Percentiles rank a stretch among this genome's conserved stretches.
These are phyloP conservation scores for Caenorhabditis plicata DNA, from an alignment of 2,888 invertebrate species.

Conservation along the genomic window DNA sequence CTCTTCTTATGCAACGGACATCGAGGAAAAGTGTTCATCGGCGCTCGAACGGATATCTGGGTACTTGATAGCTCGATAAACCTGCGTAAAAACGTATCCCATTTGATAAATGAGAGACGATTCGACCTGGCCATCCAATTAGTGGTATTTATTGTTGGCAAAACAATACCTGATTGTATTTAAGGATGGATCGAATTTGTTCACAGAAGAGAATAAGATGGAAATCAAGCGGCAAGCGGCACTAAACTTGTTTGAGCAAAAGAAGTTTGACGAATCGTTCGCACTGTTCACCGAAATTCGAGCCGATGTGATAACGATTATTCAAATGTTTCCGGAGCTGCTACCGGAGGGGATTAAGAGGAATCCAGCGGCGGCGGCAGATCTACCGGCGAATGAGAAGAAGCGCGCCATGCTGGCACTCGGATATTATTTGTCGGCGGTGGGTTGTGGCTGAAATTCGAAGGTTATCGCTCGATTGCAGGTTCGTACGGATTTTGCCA, in stretches of 20 bases:
- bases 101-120: conserved; percentile 83
- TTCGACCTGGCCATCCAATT: conserved; percentile 79
- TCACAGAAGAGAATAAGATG: conserved; percentile 46
- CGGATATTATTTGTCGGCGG: conserved; percentile 84
- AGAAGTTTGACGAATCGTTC: conserved; percentile 87
- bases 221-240: conserved; percentile 87
- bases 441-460: conserved; percentile 50
- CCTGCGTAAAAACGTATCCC: conserved; percentile 80
- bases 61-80: conserved; percentile 78
- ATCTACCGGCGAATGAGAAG: conserved; percentile 69
- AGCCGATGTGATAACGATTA: conserved; percentile 86
- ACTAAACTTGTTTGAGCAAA: conserved; percentile 84
- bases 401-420: conserved; percentile 82
- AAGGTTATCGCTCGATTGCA: background rate
- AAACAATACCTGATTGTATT: conserved; percentile 1
- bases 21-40: conserved; percentile 46
- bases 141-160: conserved; percentile 39
- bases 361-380: conserved; percentile 4
- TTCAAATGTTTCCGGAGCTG: conserved; percentile 88
- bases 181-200: conserved; percentile 37
- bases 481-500: conserved; percentile 28
- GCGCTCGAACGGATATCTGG: conserved; percentile 71
- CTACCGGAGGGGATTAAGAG: conserved; percentile 70
- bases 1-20: conserved; percentile 19
- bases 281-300: conserved; percentile 68